Conservation (phyloP, 1,140 invertebrate species). For the Trichomalopsis sarcophagae region DNA sequence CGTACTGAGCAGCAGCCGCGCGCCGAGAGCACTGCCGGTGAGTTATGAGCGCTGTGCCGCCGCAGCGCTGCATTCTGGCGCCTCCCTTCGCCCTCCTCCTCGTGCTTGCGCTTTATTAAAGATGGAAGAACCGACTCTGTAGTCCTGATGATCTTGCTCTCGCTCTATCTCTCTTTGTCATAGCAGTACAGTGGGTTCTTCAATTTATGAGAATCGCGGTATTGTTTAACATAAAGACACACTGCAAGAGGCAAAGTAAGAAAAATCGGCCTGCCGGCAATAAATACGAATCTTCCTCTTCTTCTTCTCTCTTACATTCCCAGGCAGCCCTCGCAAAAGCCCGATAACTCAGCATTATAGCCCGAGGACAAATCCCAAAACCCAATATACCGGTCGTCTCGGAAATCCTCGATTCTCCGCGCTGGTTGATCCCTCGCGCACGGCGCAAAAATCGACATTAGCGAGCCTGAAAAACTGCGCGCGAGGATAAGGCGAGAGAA, state of each 20-base stretch:
- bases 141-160: not conserved
- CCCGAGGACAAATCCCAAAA: not conserved
- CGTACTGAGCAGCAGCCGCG: not conserved
- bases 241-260: not conserved
- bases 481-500: not conserved
- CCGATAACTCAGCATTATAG: not conserved
- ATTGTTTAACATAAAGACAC: not conserved
- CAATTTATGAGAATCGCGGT: not conserved
- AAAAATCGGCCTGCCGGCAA: not conserved
- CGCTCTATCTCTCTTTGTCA: not conserved
- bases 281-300: not conserved
- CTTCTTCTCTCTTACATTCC: not conserved
- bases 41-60: constrained; percentile 2
- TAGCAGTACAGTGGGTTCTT: not conserved
- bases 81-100: not conserved
- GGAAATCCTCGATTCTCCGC: not conserved
- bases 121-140: not conserved
- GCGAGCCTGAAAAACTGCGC: not conserved
- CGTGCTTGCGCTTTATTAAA: constrained; percentile 32
- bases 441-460: not conserved
- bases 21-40: not conserved
- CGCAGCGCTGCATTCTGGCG: not conserved
- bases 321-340: not conserved
- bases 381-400: not conserved
- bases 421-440: not conserved